Conservation (phyloP, 2,113 vertebrate species). For the Marcusenius ussheri region DNA sequence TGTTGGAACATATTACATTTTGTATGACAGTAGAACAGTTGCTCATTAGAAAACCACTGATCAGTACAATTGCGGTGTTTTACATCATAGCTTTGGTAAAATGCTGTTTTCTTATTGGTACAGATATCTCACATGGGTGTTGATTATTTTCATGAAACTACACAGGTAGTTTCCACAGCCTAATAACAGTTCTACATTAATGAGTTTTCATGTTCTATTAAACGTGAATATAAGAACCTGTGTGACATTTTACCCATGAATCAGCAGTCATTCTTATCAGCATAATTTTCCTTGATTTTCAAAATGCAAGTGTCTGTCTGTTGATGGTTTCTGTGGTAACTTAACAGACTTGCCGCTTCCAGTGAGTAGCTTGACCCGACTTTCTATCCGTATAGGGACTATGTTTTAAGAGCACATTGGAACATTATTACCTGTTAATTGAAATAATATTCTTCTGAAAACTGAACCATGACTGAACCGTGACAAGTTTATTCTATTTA, state of each 20-base stretch:
- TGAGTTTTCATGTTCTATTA: too few species aligned
- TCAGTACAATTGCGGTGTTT: too few species aligned
- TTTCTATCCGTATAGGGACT: neutral
- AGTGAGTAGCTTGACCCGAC: neutral
- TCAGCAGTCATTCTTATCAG: neutral
- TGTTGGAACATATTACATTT: neutral
- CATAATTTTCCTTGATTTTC: neutral
- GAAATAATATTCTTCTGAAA: neutral
- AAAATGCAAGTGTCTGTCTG: neutral
- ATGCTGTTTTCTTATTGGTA: too few species aligned
- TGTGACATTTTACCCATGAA: too few species aligned
- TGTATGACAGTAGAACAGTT: neutral
- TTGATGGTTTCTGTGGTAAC: neutral
- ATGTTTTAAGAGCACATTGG: neutral
- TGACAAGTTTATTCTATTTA: neutral
- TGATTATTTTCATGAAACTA: too few species aligned
- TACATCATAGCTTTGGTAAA: too few species aligned
- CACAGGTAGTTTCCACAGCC: too few species aligned
- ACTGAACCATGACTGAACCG: neutral
- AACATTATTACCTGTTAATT: neutral
- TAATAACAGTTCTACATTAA: too few species aligned
- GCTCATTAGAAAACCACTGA: neutral
- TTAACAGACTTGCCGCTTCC: neutral
- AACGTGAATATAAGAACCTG: too few species aligned
- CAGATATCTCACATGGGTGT: too few species aligned